Evolutionary conservation across 2,797 vertebrate species (phyloP).

Genomic region (Morelia viridis): DNA sequence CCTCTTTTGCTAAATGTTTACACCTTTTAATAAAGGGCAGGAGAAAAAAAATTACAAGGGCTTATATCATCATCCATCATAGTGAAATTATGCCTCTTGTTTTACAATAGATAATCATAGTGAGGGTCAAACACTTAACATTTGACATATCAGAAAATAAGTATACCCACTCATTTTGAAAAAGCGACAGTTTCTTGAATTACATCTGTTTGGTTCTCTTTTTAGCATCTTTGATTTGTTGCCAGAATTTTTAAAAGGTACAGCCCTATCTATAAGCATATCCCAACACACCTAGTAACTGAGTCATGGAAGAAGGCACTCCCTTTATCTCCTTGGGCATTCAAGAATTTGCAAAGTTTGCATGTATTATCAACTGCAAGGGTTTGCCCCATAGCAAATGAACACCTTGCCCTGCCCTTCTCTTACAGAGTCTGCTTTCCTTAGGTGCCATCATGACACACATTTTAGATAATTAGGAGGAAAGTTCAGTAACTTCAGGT

Average conservation of each 20-base stretch:
- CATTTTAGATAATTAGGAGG: too few species aligned
- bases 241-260: background rate
- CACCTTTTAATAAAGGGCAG: background rate
- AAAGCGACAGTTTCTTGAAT: background rate
- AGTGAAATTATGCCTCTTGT: background rate
- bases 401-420: background rate
- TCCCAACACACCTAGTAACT: conserved; percentile 26
- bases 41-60: background rate
- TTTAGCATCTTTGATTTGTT: conserved; percentile 1
- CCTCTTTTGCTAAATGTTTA: background rate
- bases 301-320: conserved; percentile 10
- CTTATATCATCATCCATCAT: background rate
- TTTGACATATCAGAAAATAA: background rate
- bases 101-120: background rate
- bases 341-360: conserved; percentile 15
- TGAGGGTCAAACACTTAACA: background rate
- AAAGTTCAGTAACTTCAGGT: background rate
- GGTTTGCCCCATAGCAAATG: conserved; percentile 8
- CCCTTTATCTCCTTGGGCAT: background rate
- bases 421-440: background rate
- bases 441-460: background rate
- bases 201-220: background rate
- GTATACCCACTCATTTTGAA: conserved; percentile 7
- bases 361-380: background rate
- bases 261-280: background rate